Conservation (phyloP, 2,113 vertebrate species). For the Maccullochella peelii region DNA sequence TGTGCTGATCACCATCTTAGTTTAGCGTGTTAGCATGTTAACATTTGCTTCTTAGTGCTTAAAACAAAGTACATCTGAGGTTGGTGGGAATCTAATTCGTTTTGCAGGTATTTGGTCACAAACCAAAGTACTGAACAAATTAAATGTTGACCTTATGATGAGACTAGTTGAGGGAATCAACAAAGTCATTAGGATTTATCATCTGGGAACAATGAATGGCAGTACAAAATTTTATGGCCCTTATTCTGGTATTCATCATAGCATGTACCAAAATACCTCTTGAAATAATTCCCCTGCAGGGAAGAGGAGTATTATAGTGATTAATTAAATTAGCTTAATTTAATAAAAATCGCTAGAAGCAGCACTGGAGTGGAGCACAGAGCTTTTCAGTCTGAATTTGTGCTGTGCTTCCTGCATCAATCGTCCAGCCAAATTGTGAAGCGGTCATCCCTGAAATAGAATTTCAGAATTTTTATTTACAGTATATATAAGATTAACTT, state of each 20-base stretch:
- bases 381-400: neutral
- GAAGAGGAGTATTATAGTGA: constrained; percentile 7
- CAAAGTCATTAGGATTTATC: neutral
- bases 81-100: neutral
- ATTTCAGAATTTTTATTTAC: no score
- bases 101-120: no score
- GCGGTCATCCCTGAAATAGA: neutral
- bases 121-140: neutral
- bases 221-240: neutral
- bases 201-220: neutral
- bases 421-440: no score
- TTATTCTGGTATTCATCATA: constrained; percentile 15
- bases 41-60: neutral
- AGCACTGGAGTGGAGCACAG: neutral
- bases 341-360: constrained; percentile 10
- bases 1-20: neutral
- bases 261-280: no score
- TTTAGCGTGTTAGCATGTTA: neutral
- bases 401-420: neutral
- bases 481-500: no score
- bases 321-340: constrained; percentile 19
- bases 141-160: neutral
- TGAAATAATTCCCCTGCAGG: constrained; percentile 7
- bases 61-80: neutral
- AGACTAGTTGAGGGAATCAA: neutral